Conservation (phyloP, 2,888 invertebrate species). For the Melieria crassipennis region DNA sequence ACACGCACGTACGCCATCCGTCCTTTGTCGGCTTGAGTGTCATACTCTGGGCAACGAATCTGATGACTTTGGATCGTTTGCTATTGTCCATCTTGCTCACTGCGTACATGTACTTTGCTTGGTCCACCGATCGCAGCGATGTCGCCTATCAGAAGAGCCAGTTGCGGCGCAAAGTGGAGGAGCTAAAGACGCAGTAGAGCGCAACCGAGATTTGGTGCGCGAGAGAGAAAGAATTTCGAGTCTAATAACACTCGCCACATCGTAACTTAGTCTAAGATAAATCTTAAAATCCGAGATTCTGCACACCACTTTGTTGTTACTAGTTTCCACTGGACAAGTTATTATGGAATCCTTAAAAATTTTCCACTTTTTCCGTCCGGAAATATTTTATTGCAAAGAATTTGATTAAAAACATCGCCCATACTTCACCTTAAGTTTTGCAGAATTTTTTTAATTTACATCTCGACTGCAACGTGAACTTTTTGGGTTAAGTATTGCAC, state of each 20-base stretch:
- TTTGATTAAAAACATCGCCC: no score
- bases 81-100: constrained; percentile 68
- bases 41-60: constrained; percentile 71
- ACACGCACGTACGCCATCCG: constrained; percentile 72
- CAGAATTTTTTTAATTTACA: no score
- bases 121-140: constrained; percentile 71
- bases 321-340: no score
- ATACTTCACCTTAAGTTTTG: no score
- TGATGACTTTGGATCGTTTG: constrained; percentile 73
- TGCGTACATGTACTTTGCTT: constrained; percentile 71
- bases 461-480: no score
- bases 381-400: no score
- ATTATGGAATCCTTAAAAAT: no score
- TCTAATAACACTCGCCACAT: background rate
- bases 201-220: no score
- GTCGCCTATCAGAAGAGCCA: constrained; percentile 69
- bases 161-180: constrained; percentile 67
- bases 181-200: constrained; percentile 54
- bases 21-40: constrained; percentile 70
- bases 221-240: no score
- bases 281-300: background rate
- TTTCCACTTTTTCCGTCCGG: no score
- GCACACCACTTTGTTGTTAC: no score
- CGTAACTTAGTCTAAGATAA: background rate
- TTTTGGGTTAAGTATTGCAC: no score